phyloP scores from a whole-genome alignment of 1,140 invertebrate species.

The Lerema accius region DNA sequence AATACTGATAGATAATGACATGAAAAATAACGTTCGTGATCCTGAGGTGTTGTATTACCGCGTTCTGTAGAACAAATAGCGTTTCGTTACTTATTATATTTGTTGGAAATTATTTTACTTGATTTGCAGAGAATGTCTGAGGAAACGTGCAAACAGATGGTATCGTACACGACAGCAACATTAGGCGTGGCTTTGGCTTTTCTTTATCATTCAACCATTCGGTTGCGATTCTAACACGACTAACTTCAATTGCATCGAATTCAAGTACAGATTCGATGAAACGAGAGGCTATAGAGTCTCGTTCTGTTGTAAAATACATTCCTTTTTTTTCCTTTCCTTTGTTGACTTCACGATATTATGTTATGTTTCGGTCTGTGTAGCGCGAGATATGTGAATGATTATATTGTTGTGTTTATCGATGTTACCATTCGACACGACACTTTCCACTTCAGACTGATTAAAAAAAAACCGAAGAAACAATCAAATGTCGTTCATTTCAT shows the following conservation, averaged over 20 bases:
- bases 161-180: constrained; percentile 85
- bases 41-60: neutral
- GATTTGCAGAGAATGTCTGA: constrained; percentile 91
- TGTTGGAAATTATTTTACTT: constrained; percentile 81
- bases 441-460: constrained; percentile 46
- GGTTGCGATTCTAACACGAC: constrained; percentile 76
- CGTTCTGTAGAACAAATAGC: constrained; percentile 1
- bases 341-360: constrained; percentile 61
- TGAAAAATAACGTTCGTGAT: neutral
- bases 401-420: constrained; percentile 71
- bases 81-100: constrained; percentile 42
- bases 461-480: constrained; percentile 37
- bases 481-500: constrained; percentile 60
- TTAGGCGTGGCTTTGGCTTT: constrained; percentile 82
- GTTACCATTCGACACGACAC: constrained; percentile 65
- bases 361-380: constrained; percentile 76
- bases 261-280: constrained; percentile 60
- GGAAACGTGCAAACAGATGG: constrained; percentile 91
- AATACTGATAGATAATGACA: neutral
- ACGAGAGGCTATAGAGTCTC: constrained; percentile 44
- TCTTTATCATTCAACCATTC: constrained; percentile 76
- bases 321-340: constrained; percentile 53
- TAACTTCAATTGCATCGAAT: constrained; percentile 69
- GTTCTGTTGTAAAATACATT: constrained; percentile 62
- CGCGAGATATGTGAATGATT: constrained; percentile 65